Percentiles rank a stretch among this genome's conserved stretches.
These are phyloP conservation scores for Papilio gigon DNA, from an alignment of 2,888 invertebrate species.

Conservation along the genomic window DNA sequence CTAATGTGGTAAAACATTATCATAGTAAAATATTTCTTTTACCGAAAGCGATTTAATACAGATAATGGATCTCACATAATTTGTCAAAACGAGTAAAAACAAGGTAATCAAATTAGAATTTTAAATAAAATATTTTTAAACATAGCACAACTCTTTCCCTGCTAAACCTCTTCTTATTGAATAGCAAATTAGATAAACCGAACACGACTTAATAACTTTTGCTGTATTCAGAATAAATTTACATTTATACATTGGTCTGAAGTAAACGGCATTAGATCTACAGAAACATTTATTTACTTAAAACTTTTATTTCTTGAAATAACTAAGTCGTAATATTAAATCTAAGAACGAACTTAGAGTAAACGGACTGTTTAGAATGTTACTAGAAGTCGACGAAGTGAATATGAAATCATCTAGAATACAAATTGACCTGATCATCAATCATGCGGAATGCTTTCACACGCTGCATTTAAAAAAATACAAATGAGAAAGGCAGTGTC, in stretches of 20 bases:
- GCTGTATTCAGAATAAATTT: slow-evolving; percentile 17
- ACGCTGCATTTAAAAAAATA: no score
- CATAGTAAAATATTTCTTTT: no score
- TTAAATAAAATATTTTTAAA: not conserved
- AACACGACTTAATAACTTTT: slow-evolving; percentile 17
- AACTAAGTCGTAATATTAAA: not conserved
- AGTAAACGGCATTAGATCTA: slow-evolving; percentile 14
- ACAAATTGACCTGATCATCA: no score
- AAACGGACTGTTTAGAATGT: not conserved
- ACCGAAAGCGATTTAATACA: no score
- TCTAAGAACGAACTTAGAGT: not conserved
- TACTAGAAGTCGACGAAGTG: not conserved
- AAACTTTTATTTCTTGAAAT: slow-evolving; percentile 22
- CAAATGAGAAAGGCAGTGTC: no score
- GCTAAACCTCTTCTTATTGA: slow-evolving; percentile 31
- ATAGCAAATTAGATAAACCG: slow-evolving; percentile 14
- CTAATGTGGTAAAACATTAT: no score
- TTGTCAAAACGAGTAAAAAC: slow-evolving; percentile 2
- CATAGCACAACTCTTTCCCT: slow-evolving; percentile 14
- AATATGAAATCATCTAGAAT: not conserved
- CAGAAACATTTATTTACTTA: slow-evolving; percentile 2
- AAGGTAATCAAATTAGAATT: not conserved
- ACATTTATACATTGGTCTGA: slow-evolving; percentile 10
- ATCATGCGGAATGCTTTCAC: no score
- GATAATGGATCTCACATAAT: not conserved